phyloP scores from a whole-genome alignment of 2,797 vertebrate genomes.

The Hydrolagus colliei region DNA sequence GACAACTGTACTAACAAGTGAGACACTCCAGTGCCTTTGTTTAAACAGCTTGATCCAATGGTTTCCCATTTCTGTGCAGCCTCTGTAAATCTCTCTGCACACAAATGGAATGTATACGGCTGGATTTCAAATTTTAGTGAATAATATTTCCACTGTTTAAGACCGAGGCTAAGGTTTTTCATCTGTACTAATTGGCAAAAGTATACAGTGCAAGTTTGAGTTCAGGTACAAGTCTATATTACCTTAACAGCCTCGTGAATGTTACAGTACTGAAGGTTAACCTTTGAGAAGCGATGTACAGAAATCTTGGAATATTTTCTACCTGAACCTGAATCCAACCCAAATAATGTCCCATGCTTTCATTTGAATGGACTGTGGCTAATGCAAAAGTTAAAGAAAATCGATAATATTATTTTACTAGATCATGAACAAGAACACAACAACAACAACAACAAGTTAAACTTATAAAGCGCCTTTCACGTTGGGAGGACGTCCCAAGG shows the following conservation, averaged over 20 bases:
- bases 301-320: neutral
- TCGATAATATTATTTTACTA: neutral
- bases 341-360: neutral
- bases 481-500: too few relatives aligned
- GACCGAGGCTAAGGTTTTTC: neutral
- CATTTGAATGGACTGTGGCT: neutral
- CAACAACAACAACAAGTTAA: too few relatives aligned
- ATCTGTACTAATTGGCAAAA: neutral
- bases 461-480: too few relatives aligned
- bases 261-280: neutral
- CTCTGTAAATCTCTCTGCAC: neutral
- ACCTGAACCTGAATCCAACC: neutral
- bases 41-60: neutral
- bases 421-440: neutral
- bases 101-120: neutral
- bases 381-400: neutral
- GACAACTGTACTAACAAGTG: neutral
- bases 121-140: neutral
- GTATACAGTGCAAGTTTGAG: neutral
- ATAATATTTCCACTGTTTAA: neutral
- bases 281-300: neutral
- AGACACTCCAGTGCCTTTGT: conserved; percentile 11
- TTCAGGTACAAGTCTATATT: neutral
- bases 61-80: neutral
- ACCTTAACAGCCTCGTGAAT: neutral